phyloP scores from a whole-genome alignment of 2,113 vertebrate genomes.

The Varanus salvator region DNA sequence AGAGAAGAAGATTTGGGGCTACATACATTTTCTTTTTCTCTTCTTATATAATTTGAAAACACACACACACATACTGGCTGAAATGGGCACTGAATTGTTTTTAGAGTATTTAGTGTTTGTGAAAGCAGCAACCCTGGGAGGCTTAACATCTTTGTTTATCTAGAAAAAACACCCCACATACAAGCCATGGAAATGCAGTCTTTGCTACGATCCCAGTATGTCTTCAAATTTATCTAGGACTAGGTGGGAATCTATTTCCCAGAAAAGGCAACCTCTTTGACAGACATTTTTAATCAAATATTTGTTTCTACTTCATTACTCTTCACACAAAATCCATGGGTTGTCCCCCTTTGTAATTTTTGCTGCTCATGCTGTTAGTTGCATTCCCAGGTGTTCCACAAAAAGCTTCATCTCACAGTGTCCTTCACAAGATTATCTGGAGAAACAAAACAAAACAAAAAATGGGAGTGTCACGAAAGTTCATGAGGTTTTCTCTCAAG shows the following conservation, averaged over 20 bases:
- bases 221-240: background rate
- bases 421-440: background rate
- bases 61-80: slow-evolving; percentile 20
- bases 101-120: slow-evolving; percentile 35
- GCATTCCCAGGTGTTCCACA: background rate
- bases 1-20: slow-evolving; percentile 29
- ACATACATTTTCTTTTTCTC: slow-evolving; percentile 35
- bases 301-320: background rate
- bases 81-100: slow-evolving; percentile 16
- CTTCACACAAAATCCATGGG: background rate
- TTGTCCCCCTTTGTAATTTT: background rate
- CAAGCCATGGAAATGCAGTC: background rate
- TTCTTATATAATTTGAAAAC: slow-evolving; percentile 30
- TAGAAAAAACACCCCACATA: slow-evolving; percentile 10
- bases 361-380: background rate
- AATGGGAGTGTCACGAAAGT: background rate
- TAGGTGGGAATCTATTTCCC: background rate
- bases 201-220: background rate
- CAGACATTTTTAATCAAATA: slow-evolving; percentile 8
- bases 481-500: background rate
- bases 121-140: slow-evolving; percentile 26
- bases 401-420: background rate
- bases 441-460: background rate
- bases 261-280: background rate
- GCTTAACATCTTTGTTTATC: slow-evolving; percentile 8